Evolutionary conservation across 2,113 vertebrate species (phyloP).

Genomic region (Sorex araneus): DNA sequence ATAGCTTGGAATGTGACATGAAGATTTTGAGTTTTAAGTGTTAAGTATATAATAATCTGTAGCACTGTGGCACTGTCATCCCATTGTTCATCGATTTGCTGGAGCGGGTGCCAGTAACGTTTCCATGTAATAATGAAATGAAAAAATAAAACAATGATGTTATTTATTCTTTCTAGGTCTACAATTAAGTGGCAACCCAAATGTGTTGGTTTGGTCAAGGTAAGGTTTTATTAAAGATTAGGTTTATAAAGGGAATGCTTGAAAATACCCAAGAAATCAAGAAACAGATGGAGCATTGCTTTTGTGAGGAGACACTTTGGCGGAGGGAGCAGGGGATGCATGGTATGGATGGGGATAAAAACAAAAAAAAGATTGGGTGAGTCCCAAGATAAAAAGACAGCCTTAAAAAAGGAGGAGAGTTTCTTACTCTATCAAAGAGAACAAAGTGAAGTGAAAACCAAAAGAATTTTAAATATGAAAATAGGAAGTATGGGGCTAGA

Average conservation of each 20-base stretch:
- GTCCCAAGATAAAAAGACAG: neutral
- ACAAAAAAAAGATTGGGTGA: neutral
- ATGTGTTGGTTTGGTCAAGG: neutral
- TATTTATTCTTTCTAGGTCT: neutral
- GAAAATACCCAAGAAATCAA: neutral
- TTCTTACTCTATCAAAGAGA: neutral
- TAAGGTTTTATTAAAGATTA: neutral
- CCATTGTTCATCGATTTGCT: too few species aligned
- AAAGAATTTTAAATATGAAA: constrained; percentile 8
- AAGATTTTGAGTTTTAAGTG: neutral
- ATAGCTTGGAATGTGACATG: neutral
- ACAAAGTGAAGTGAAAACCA: neutral
- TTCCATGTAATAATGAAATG: too few species aligned
- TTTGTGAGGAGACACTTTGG: neutral
- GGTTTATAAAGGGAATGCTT: neutral
- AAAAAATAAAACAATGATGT: neutral
- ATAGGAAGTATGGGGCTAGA: neutral
- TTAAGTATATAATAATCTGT: neutral
- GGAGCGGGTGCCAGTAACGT: too few species aligned
- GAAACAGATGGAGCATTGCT: neutral
- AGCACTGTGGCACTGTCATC: too few species aligned
- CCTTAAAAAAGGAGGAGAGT: neutral
- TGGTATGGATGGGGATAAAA: neutral
- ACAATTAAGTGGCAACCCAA: neutral
- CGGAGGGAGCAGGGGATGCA: too few species aligned